Evolutionary conservation across 1,140 invertebrate species (phyloP).

Genomic region (Euborellia annulipes): DNA sequence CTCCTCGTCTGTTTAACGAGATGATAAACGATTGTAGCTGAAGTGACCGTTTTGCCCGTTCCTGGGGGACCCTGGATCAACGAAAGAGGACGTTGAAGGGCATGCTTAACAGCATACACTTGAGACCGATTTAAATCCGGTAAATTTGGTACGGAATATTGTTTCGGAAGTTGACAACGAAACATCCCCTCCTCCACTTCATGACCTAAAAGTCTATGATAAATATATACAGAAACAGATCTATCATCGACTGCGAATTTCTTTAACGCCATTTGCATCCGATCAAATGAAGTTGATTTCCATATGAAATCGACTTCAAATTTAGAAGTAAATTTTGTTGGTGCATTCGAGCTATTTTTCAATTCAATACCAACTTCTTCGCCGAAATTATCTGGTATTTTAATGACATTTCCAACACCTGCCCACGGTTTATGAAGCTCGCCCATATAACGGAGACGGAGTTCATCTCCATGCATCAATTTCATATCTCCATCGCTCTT

Average conservation of each 20-base stretch:
- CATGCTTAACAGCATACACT: slow-evolving; percentile 98
- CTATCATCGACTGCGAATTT: slow-evolving; percentile 94
- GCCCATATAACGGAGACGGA: slow-evolving; percentile 83
- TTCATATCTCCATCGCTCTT: slow-evolving; percentile 97
- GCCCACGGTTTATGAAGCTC: slow-evolving; percentile 89
- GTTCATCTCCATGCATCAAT: slow-evolving; percentile 98
- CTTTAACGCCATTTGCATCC: slow-evolving; percentile 91
- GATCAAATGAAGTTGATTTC: slow-evolving; percentile 98
- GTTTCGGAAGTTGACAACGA: slow-evolving; percentile 78
- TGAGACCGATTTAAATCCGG: slow-evolving; percentile 86
- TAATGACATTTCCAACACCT: slow-evolving; percentile 92
- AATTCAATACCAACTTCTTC: slow-evolving; percentile 97
- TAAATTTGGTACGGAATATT: slow-evolving; percentile 91
- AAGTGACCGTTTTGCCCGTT: slow-evolving; percentile 98
- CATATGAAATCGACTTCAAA: slow-evolving; percentile 99
- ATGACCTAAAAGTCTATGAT: slow-evolving; percentile 89
- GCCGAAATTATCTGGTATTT: slow-evolving; percentile 97
- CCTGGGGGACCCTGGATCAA: slow-evolving; percentile 91
- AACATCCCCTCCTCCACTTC: slow-evolving; percentile 93
- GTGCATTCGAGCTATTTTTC: slow-evolving; percentile 77
- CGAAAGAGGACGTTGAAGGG: slow-evolving; percentile 88
- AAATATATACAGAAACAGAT: slow-evolving; percentile 95
- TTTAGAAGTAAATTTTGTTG: slow-evolving; percentile 81
- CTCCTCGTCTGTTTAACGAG: slow-evolving; percentile 86
- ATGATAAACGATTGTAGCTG: slow-evolving; percentile 98